Evolutionary conservation across 2,888 invertebrate species (phyloP).

Genomic region (Dendrolimus houi): DNA sequence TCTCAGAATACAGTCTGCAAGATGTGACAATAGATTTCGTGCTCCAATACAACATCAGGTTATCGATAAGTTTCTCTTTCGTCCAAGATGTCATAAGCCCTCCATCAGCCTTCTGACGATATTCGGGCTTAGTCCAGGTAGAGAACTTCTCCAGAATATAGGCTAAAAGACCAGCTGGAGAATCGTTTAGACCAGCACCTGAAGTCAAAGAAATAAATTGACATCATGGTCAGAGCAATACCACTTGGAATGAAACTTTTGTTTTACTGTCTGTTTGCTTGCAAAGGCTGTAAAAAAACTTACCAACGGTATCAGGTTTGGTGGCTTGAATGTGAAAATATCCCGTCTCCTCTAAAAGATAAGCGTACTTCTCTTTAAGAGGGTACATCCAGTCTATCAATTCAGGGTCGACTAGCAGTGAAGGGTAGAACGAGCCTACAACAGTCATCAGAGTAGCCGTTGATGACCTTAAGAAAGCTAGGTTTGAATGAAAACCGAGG

Average conservation of each 20-base stretch:
- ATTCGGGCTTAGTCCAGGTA: slow-evolving; percentile 76
- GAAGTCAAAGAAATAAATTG: neutral
- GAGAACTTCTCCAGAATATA: slow-evolving; percentile 88
- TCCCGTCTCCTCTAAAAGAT: slow-evolving; percentile 22
- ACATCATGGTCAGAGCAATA: too few species aligned
- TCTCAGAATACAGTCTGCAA: slow-evolving; percentile 77
- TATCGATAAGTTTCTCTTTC: slow-evolving; percentile 80
- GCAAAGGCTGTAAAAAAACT: neutral
- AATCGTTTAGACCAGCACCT: slow-evolving; percentile 81
- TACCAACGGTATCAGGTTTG: slow-evolving; percentile 79
- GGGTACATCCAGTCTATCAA: slow-evolving; percentile 29
- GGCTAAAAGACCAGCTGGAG: slow-evolving; percentile 85
- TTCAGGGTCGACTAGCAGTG: slow-evolving; percentile 54
- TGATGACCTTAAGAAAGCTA: slow-evolving; percentile 55
- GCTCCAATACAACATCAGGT: slow-evolving; percentile 80
- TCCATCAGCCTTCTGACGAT: slow-evolving; percentile 62
- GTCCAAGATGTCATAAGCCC: slow-evolving; percentile 74
- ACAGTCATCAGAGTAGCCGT: slow-evolving; percentile 32
- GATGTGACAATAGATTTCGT: slow-evolving; percentile 82
- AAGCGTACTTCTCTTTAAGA: slow-evolving; percentile 8
- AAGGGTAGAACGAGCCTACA: slow-evolving; percentile 9
- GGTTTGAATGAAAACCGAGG: slow-evolving; percentile 74
- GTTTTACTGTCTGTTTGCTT: too few species aligned
- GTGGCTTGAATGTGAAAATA: slow-evolving; percentile 85
- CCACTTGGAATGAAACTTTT: too few species aligned